These are phyloP conservation scores for Hemithea aestivaria DNA, from an alignment of 2,888 invertebrate species.

Conservation along the genomic window DNA sequence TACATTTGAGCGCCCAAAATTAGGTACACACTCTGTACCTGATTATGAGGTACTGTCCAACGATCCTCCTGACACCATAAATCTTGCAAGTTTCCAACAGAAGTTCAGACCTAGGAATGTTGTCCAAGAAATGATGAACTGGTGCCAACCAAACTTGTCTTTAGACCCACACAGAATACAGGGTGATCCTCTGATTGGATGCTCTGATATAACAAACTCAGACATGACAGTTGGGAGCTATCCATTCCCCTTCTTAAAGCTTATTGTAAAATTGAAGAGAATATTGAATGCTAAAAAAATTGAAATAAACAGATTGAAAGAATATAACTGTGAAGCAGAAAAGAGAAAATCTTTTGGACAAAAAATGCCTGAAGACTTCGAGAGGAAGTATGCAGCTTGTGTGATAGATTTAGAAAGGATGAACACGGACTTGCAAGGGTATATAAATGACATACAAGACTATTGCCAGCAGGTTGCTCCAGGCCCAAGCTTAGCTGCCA, in stretches of 20 bases:
- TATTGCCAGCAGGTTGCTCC: constrained; percentile 92
- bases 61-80: constrained; percentile 94
- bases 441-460: constrained; percentile 90
- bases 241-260: constrained; percentile 90
- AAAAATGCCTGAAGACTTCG: constrained; percentile 91
- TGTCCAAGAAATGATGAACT: constrained; percentile 75
- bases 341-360: constrained; percentile 89
- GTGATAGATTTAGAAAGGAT: constrained; percentile 94
- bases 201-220: constrained; percentile 61
- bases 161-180: constrained; percentile 60
- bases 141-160: constrained; percentile 49
- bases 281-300: constrained; percentile 89
- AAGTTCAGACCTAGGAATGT: constrained; percentile 86
- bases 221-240: constrained; percentile 85
- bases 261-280: constrained; percentile 92
- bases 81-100: constrained; percentile 89
- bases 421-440: constrained; percentile 92
- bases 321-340: constrained; percentile 95
- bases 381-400: constrained; percentile 91
- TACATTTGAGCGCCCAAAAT: constrained; percentile 93
- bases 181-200: constrained; percentile 86
- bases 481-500: constrained; percentile 90
- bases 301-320: constrained; percentile 88
- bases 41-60: constrained; percentile 98
- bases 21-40: constrained; percentile 97